Percentiles rank a stretch among this genome's conserved stretches.
Conservation (phyloP, 2,888 invertebrate species). For the Molanna angustata region DNA sequence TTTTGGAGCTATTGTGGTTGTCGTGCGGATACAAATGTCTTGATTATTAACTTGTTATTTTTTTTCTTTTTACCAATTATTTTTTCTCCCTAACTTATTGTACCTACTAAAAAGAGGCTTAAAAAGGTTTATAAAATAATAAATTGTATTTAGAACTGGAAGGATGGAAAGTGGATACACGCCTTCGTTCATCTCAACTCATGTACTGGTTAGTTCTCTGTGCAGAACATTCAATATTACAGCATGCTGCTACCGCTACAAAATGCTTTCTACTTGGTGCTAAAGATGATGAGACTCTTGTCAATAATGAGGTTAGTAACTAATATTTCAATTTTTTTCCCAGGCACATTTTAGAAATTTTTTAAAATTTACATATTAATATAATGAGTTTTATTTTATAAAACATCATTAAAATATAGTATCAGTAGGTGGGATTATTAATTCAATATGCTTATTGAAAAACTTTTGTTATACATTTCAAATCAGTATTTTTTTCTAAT, state of each 20-base stretch:
- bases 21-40: no score
- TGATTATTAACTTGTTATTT: no score
- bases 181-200: slow-evolving; percentile 71
- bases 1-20: no score
- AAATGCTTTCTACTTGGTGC: slow-evolving; percentile 54
- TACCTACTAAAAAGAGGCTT: not conserved
- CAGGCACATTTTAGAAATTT: no score
- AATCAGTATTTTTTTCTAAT: no score
- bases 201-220: slow-evolving; percentile 69
- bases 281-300: slow-evolving; percentile 63
- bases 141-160: slow-evolving; percentile 56
- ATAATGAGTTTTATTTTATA: no score
- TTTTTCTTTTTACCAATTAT: no score
- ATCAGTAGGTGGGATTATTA: no score
- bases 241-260: slow-evolving; percentile 63
- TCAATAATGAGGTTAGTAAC: slow-evolving; percentile 52
- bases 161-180: slow-evolving; percentile 70
- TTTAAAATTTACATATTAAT: no score
- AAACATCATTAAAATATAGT: not conserved
- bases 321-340: not conserved
- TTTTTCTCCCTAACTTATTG: no score
- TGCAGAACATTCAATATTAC: slow-evolving; percentile 70
- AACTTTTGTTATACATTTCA: no score
- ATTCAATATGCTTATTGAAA: no score
- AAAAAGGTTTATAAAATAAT: not conserved